Percentiles rank a stretch among this genome's conserved stretches.
These are phyloP conservation scores for Allacma fusca DNA, from an alignment of 2,888 invertebrate species.

Conservation along the genomic window DNA sequence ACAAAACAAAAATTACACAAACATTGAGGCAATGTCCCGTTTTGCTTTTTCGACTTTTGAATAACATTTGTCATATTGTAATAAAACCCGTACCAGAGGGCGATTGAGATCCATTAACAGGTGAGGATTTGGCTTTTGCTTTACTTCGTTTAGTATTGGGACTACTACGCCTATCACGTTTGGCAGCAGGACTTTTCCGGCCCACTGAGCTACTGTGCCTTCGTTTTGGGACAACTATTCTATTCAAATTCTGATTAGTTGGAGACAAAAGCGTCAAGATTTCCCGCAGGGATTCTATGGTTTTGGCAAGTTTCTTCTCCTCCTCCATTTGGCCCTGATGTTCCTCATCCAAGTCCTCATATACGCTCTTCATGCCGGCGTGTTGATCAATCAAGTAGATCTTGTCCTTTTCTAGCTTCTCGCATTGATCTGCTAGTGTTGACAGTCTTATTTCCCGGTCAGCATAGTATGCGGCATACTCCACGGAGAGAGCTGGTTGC, in stretches of 20 bases:
- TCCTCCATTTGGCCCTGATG: conserved; percentile 38
- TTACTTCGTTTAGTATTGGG: conserved; percentile 44
- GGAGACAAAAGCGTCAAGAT: conserved; percentile 49
- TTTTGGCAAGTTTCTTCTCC: conserved; percentile 46
- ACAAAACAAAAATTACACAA: conserved; percentile 9
- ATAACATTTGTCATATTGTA: too few species aligned
- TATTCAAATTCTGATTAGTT: conserved; percentile 45
- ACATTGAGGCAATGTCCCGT: too few species aligned
- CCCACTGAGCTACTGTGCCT: conserved; percentile 26
- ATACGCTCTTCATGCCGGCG: conserved; percentile 50
- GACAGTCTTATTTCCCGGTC: conserved; percentile 85
- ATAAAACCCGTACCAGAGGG: conserved; percentile 43
- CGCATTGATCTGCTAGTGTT: conserved; percentile 78
- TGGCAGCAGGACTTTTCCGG: conserved; percentile 37
- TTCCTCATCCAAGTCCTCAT: conserved; percentile 49
- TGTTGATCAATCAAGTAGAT: conserved; percentile 52
- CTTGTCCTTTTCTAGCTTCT: conserved; percentile 69
- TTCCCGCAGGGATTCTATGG: conserved; percentile 47
- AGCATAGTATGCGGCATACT: conserved; percentile 92
- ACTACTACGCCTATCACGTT: conserved; percentile 47
- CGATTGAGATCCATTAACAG: conserved; percentile 44
- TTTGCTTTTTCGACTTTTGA: too few species aligned
- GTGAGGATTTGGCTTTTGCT: conserved; percentile 18
- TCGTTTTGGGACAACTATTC: conserved; percentile 22
- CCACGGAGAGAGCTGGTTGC: conserved; percentile 90